Conservation (phyloP, 1,140 invertebrate species). For the Leptinotarsa lineolata region DNA sequence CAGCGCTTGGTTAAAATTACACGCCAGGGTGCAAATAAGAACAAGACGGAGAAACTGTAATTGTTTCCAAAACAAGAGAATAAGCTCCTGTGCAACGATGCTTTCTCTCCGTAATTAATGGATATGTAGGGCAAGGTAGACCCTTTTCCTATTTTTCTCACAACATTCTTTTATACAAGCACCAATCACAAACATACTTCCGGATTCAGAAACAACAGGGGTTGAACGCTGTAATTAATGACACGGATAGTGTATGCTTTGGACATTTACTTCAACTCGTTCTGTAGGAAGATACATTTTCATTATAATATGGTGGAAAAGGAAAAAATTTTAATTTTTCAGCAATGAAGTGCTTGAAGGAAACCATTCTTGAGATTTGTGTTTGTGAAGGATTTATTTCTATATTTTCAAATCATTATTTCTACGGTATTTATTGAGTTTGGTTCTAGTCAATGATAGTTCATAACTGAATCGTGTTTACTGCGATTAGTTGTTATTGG, state of each 20-base stretch:
- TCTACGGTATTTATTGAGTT: too few relatives aligned
- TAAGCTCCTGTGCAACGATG: neutral
- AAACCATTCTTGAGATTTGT: too few relatives aligned
- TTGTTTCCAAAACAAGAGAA: slow-evolving; percentile 3
- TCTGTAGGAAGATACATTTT: too few relatives aligned
- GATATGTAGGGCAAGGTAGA: neutral
- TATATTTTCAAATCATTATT: too few relatives aligned
- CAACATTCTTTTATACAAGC: neutral
- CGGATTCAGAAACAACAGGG: neutral
- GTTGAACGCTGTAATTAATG: neutral
- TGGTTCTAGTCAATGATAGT: too few relatives aligned
- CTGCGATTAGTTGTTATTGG: too few relatives aligned
- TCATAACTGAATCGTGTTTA: too few relatives aligned
- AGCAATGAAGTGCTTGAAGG: too few relatives aligned
- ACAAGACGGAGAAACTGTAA: neutral
- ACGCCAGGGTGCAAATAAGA: neutral
- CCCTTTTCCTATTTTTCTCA: slow-evolving; percentile 6
- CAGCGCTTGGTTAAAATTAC: neutral
- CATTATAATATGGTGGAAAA: too few relatives aligned
- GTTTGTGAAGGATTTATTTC: too few relatives aligned
- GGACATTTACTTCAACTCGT: neutral
- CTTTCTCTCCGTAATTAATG: slow-evolving; percentile 8
- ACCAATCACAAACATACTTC: neutral
- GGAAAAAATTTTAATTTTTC: too few relatives aligned
- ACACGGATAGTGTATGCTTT: neutral